These are phyloP conservation scores for Timema cristinae DNA, from an alignment of 2,888 invertebrate genomes.

Conservation along the genomic window DNA sequence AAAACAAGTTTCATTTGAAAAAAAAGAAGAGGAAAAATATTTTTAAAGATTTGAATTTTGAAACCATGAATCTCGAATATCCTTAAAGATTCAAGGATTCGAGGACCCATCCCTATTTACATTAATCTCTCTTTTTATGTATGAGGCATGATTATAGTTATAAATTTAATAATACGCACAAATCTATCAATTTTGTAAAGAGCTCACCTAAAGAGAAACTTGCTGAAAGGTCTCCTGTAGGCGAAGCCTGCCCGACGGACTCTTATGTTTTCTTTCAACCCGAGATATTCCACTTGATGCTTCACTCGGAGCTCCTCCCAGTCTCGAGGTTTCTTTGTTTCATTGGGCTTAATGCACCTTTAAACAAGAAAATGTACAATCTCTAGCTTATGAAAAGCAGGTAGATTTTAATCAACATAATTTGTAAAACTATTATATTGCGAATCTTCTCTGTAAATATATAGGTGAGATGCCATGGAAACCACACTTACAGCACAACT, in stretches of 20 bases:
- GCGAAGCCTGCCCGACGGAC: slow-evolving; percentile 65
- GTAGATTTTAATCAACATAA: no score
- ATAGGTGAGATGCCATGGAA: no score
- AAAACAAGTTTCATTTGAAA: no score
- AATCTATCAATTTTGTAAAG: not conserved
- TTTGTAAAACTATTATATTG: no score
- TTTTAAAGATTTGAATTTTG: no score
- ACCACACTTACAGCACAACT: no score
- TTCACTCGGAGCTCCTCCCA: slow-evolving; percentile 61
- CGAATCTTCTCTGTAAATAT: no score
- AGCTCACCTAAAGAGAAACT: slow-evolving; percentile 53
- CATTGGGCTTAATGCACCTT: slow-evolving; percentile 64
- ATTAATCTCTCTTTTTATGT: not conserved
- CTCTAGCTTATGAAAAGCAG: not conserved
- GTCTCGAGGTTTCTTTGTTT: slow-evolving; percentile 60
- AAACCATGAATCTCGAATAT: no score
- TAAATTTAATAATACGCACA: no score
- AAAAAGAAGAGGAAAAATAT: no score
- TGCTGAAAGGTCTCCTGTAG: slow-evolving; percentile 57
- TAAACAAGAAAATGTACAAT: not conserved
- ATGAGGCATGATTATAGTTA: no score
- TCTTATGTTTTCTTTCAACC: slow-evolving; percentile 63
- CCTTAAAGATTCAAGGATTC: not conserved
- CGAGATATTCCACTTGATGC: slow-evolving; percentile 65
- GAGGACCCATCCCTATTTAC: not conserved